These are phyloP conservation scores for Epiperipatus broadwayi DNA, from an alignment of 2,888 invertebrate species.

Conservation along the genomic window DNA sequence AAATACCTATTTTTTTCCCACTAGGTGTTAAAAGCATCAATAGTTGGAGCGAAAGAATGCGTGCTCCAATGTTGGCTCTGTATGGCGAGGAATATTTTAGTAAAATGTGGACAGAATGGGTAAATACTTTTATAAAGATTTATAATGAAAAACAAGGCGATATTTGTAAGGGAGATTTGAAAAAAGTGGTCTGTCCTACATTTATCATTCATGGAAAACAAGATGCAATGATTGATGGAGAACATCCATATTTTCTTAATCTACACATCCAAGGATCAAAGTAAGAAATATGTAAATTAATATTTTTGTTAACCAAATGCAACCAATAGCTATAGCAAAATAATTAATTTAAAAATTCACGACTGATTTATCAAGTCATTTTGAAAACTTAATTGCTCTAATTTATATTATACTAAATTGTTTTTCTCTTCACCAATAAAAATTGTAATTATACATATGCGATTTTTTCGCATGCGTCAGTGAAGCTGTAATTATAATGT, in stretches of 20 bases:
- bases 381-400: no score
- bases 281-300: constrained; percentile 30
- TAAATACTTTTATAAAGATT: constrained; percentile 41
- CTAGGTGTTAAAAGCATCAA: constrained; percentile 44
- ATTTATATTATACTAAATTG: no score
- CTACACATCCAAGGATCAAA: constrained; percentile 44
- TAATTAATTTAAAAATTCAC: no score
- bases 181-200: constrained; percentile 49
- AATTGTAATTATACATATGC: no score
- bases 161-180: constrained; percentile 44
- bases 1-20: no score
- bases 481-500: no score
- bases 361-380: no score
- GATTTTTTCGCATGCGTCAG: no score
- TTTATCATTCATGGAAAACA: constrained; percentile 63
- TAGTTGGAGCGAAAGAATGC: constrained; percentile 59
- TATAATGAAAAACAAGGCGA: constrained; percentile 40
- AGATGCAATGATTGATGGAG: constrained; percentile 52
- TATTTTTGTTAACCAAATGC: constrained; percentile 14
- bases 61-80: constrained; percentile 44
- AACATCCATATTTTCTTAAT: constrained; percentile 51
- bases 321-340: no score
- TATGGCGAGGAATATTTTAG: constrained; percentile 54
- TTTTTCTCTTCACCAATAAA: no score
- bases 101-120: constrained; percentile 50